These are phyloP conservation scores for Cerastoderma edule DNA, from an alignment of 2,888 invertebrate species.

Conservation along the genomic window DNA sequence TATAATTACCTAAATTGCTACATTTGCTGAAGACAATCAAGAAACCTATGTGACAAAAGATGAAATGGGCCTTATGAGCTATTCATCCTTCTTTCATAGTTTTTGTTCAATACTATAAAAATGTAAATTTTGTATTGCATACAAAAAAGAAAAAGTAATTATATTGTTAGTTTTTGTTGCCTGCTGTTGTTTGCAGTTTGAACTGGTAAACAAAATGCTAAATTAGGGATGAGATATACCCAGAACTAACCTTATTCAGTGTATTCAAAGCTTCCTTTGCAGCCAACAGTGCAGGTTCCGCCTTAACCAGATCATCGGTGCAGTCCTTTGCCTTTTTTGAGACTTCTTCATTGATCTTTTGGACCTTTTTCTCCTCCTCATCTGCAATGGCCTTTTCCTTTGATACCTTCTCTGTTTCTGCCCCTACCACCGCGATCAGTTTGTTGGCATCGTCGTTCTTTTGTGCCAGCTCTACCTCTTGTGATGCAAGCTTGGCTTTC, in stretches of 20 bases:
- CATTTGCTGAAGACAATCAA: too few species aligned
- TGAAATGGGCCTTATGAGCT: too few species aligned
- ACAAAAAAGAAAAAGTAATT: too few species aligned
- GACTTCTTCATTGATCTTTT: conserved; percentile 95
- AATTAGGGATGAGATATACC: too few species aligned
- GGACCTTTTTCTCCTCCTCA: conserved; percentile 96
- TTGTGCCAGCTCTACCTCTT: conserved; percentile 95
- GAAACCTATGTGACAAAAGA: too few species aligned
- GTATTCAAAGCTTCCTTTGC: conserved; percentile 98
- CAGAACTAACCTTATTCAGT: conserved; percentile 92
- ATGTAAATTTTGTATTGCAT: too few species aligned
- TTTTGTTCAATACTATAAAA: too few species aligned
- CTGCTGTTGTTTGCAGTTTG: too few species aligned
- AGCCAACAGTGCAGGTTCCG: conserved; percentile 95
- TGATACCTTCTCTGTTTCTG: conserved; percentile 97
- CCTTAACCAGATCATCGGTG: conserved; percentile 96
- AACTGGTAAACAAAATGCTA: too few species aligned
- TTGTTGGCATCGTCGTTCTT: conserved; percentile 98
- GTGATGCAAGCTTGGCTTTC: conserved; percentile 95
- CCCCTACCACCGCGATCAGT: conserved; percentile 93
- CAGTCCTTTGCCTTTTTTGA: conserved; percentile 94
- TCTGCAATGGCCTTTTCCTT: conserved; percentile 94
- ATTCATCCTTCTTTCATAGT: too few species aligned
- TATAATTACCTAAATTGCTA: too few species aligned
- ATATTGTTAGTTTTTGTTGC: too few species aligned